Percentiles rank a stretch among this genome's conserved stretches.
Evolutionary conservation across 2,888 invertebrate genomes (phyloP).

Genomic region (Auanema sp.): DNA sequence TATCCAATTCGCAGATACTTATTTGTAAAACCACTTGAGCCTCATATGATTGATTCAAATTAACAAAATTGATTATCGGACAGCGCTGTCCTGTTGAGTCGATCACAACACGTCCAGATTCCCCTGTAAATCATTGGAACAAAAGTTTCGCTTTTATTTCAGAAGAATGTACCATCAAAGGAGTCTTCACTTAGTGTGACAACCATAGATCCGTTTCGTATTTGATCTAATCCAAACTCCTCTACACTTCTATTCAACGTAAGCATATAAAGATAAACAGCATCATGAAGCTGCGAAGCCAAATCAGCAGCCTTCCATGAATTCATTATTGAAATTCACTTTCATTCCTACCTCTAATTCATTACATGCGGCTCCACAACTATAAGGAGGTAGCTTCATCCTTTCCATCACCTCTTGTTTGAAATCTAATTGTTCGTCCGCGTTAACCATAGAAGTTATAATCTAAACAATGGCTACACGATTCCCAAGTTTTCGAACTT

Average conservation of each 20-base stretch:
- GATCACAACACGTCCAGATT: constrained; percentile 32
- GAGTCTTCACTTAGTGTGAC: constrained; percentile 2
- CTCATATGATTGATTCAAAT: constrained; percentile 27
- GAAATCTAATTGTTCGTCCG: constrained; percentile 37
- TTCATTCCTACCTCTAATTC: background rate
- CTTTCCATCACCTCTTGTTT: constrained; percentile 42
- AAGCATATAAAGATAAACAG: constrained; percentile 35
- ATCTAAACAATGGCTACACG: too few relatives aligned
- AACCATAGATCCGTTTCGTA: constrained; percentile 15
- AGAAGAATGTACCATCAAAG: too few relatives aligned
- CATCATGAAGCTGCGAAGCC: constrained; percentile 40
- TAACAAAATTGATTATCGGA: constrained; percentile 33
- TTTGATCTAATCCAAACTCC: background rate
- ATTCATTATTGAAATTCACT: background rate
- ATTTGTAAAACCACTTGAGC: constrained; percentile 26
- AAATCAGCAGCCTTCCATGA: constrained; percentile 25
- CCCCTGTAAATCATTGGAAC: constrained; percentile 7
- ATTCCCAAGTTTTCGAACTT: too few relatives aligned
- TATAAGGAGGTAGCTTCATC: constrained; percentile 44
- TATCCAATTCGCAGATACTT: constrained; percentile 24
- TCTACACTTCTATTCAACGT: constrained; percentile 31
- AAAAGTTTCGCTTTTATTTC: too few relatives aligned
- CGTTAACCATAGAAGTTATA: constrained; percentile 22
- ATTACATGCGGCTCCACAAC: constrained; percentile 31
- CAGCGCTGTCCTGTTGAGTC: constrained; percentile 30